Evolutionary conservation across 2,113 vertebrate species (phyloP).

Genomic region (Apus apus): DNA sequence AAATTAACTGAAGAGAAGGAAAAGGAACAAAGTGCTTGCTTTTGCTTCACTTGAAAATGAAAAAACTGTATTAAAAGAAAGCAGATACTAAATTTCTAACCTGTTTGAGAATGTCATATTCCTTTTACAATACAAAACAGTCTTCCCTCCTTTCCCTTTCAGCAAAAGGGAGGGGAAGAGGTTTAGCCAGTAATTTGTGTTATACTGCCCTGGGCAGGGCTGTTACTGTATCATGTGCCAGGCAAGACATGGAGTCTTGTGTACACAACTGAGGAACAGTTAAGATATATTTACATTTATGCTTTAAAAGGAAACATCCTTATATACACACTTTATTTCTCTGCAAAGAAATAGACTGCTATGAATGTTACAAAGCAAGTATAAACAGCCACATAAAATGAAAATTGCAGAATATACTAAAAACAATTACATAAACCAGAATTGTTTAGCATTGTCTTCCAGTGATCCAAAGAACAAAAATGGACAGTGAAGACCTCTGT

Average conservation of each 20-base stretch:
- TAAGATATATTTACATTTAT: not conserved
- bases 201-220: not conserved
- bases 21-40: not conserved
- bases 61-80: not conserved
- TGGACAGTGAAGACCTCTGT: not conserved
- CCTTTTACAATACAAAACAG: not conserved
- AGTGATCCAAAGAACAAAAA: not conserved
- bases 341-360: not conserved
- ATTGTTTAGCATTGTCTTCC: not conserved
- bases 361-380: not conserved
- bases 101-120: not conserved
- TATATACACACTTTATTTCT: not conserved
- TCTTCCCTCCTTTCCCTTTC: not conserved
- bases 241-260: not conserved
- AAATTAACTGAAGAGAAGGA: not conserved
- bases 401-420: not conserved
- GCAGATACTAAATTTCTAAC: not conserved
- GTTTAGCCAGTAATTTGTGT: not conserved
- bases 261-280: not conserved
- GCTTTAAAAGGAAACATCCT: not conserved
- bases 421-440: rapidly evolving
- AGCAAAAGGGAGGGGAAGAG: not conserved
- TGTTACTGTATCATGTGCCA: not conserved
- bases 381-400: not conserved
- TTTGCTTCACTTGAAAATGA: not conserved